Conservation (phyloP, 2,797 vertebrate species). For the Myotis planiceps region DNA sequence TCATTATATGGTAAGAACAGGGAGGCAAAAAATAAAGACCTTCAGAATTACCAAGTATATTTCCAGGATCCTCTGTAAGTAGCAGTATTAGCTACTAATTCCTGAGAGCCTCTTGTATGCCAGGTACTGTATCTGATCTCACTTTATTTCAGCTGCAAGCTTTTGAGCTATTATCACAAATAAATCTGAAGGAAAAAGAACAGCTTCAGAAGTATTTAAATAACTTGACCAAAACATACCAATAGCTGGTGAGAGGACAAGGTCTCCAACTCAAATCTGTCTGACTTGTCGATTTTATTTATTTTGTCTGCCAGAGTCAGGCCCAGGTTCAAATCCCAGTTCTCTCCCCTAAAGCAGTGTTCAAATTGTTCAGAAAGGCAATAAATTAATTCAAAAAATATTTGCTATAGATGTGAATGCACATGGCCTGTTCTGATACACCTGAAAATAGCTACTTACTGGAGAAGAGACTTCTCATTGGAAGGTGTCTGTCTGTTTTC, state of each 20-base stretch:
- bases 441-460: not conserved
- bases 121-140: not conserved
- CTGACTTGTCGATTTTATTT: not conserved
- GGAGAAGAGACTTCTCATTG: not conserved
- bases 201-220: not conserved
- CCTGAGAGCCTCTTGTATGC: not conserved
- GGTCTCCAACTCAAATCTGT: not conserved
- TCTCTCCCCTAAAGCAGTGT: not conserved
- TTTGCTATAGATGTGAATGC: not conserved
- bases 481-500: not conserved
- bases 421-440: not conserved
- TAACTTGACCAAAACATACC: not conserved
- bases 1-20: not conserved
- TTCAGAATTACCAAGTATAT: not conserved
- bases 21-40: not conserved
- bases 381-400: not conserved
- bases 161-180: not conserved
- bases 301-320: not conserved
- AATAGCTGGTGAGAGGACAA: not conserved
- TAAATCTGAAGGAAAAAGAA: constrained; percentile 14
- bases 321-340: not conserved
- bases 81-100: not conserved
- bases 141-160: not conserved
- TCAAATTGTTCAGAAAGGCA: not conserved
- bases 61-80: not conserved